Conservation (phyloP, 2,113 vertebrate species). For the Okapia johnstoni region DNA sequence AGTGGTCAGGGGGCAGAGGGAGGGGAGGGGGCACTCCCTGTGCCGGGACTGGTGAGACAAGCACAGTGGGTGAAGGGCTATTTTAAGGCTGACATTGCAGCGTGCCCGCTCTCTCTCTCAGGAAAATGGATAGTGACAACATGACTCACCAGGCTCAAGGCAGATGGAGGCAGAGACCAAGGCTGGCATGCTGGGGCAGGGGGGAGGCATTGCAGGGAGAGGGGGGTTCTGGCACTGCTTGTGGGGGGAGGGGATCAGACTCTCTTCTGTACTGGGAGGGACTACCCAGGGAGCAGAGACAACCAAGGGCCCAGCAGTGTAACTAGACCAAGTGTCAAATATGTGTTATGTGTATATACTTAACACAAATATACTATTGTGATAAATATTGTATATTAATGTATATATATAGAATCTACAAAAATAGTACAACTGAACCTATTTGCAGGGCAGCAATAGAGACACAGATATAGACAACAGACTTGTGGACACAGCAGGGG, state of each 20-base stretch:
- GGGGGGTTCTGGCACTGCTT: neutral
- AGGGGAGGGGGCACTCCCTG: fast-evolving
- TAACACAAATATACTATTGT: neutral
- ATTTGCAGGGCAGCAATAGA: neutral
- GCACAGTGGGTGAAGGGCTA: neutral
- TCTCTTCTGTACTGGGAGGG: neutral
- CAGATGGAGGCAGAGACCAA: neutral
- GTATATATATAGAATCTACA: neutral
- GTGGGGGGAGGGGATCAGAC: neutral
- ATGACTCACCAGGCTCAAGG: neutral
- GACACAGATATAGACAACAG: fast-evolving
- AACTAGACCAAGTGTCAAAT: neutral
- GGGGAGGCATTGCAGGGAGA: fast-evolving
- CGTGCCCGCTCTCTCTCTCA: neutral
- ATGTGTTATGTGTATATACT: neutral
- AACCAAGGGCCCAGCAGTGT: neutral
- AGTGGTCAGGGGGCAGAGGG: too few species aligned
- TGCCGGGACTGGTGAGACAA: neutral
- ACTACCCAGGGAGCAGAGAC: neutral
- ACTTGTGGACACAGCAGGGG: neutral
- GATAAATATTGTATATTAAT: neutral
- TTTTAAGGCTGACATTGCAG: neutral
- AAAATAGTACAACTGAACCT: neutral
- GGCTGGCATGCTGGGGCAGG: neutral
- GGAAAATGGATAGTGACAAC: neutral